Evolutionary conservation across 2,888 invertebrate species (phyloP), one percentile per base, ranked within the genome.

Genomic region (Drosophila lutescens): DNA sequence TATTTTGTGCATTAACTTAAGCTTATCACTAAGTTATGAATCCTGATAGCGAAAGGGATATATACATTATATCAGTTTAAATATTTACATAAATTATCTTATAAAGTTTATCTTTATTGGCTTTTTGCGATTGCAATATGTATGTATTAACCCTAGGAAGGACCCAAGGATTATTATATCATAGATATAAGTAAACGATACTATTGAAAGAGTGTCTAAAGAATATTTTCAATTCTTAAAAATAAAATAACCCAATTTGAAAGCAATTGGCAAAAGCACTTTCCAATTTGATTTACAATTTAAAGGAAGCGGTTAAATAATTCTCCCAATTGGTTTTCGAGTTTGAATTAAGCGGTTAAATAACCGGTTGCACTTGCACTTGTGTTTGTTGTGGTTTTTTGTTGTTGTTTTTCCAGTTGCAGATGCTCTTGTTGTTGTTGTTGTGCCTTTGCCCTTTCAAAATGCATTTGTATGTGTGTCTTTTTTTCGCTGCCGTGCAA

Each of bases 361-460:
- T 51, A 59, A 71, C 72, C 58, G 58, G 76, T 81, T 80, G 70
- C 68, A 56, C 51, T 58, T 84, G 76, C 67, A 77, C 59, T 80
- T 57, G 79, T 57, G 41, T 47, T 62, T 76, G 79, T 59, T 74
- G 78, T 62, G 38, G 49, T 38, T 63, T 43, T 47, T 30, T 41
- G 26, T 54, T 40, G 20, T 41, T 49, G 38, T 46, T 46, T 23
- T n/a, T 46, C 44, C 44, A 26, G 44, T 26, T 46, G 15, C 47
- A 30, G 30, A 32, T 47, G 56, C 26, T 26, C 10, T 54, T 38
- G 26, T 51, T 51, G 51, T 20, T 32, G 12, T 20, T 32, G 12
- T 46, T 26, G 20, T 67, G 34, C 53, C 66, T 63, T 54, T 55
- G 70, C 73, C 73, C 69, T 73, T 70, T 70, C 40, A 32, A 72